Percentiles rank a stretch among this genome's conserved stretches.
phyloP scores from a whole-genome alignment of 2,797 vertebrate species.

The Melanotaenia nigrans region DNA sequence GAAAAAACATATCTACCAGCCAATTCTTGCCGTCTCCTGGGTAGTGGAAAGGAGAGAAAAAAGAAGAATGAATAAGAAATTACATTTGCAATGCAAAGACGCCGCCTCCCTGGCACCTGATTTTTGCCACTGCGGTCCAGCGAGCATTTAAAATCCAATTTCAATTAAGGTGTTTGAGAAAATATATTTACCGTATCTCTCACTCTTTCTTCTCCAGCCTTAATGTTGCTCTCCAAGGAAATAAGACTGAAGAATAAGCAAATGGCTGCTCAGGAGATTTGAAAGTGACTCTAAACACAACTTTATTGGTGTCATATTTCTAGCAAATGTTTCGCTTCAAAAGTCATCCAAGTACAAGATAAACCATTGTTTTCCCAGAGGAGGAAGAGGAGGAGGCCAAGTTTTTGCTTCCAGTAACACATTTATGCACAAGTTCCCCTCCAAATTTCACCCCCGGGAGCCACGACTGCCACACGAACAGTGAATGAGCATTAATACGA shows the following conservation, averaged over 20 bases:
- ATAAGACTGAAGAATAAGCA: slow-evolving; percentile 58
- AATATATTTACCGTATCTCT: slow-evolving; percentile 77
- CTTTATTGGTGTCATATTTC: slow-evolving; percentile 50
- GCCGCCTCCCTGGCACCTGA: slow-evolving; percentile 54
- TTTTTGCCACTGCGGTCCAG: slow-evolving; percentile 63
- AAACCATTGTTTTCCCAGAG: slow-evolving; percentile 45
- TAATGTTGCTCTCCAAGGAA: slow-evolving; percentile 45
- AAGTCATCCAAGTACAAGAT: slow-evolving; percentile 49
- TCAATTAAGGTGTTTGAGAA: slow-evolving; percentile 76
- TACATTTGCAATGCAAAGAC: slow-evolving; percentile 84
- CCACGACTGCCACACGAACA: slow-evolving; percentile 16
- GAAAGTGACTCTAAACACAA: slow-evolving; percentile 49
- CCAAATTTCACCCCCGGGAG: slow-evolving; percentile 38
- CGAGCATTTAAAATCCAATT: slow-evolving; percentile 80
- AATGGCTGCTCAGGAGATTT: slow-evolving; percentile 55
- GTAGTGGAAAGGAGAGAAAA: slow-evolving; percentile 34
- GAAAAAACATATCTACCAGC: slow-evolving; percentile 71
- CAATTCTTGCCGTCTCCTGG: slow-evolving; percentile 67
- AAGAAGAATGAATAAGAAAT: slow-evolving; percentile 56
- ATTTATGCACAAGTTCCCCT: slow-evolving; percentile 34
- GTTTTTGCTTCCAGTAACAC: slow-evolving; percentile 38
- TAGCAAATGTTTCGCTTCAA: slow-evolving; percentile 52
- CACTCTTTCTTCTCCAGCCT: slow-evolving; percentile 26
- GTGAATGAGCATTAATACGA: slow-evolving; percentile 17
- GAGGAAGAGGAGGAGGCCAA: slow-evolving; percentile 14